phyloP scores from a whole-genome alignment of 2,888 invertebrate species.

The Nomada hirtipes region DNA sequence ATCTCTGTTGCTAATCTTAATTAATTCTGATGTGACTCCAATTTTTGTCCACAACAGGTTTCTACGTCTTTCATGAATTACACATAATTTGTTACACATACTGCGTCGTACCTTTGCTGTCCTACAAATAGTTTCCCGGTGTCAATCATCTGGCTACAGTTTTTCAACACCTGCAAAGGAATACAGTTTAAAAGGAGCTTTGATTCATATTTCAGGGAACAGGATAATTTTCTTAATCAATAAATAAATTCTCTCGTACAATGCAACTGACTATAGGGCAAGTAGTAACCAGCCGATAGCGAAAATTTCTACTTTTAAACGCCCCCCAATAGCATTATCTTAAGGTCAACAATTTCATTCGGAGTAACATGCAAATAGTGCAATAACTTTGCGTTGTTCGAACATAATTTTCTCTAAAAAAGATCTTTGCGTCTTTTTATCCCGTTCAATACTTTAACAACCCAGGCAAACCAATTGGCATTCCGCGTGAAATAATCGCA shows the following conservation, averaged over 20 bases:
- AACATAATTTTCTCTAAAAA: neutral
- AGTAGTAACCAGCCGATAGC: neutral
- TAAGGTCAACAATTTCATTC: neutral
- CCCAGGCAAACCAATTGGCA: too few relatives aligned
- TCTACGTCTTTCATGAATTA: neutral
- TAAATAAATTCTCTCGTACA: neutral
- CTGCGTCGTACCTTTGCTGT: conserved; percentile 92
- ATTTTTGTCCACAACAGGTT: neutral
- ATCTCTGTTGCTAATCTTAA: neutral
- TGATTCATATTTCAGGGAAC: too few relatives aligned
- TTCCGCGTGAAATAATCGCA: too few relatives aligned
- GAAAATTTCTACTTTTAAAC: neutral
- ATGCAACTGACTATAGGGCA: neutral
- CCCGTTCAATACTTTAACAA: neutral
- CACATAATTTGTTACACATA: neutral
- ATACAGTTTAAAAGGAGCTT: neutral
- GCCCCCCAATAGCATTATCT: neutral
- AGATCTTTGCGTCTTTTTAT: neutral
- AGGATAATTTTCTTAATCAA: too few relatives aligned
- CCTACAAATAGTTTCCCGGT: conserved; percentile 96
- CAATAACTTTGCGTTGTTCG: neutral
- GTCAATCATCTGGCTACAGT: conserved; percentile 95
- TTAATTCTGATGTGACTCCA: neutral
- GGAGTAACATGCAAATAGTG: neutral
- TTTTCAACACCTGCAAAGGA: conserved; percentile 89